Base-by-base conservation (phyloP, 1,140 invertebrate genomes). In the Rhyacophila brunnea region DNA sequence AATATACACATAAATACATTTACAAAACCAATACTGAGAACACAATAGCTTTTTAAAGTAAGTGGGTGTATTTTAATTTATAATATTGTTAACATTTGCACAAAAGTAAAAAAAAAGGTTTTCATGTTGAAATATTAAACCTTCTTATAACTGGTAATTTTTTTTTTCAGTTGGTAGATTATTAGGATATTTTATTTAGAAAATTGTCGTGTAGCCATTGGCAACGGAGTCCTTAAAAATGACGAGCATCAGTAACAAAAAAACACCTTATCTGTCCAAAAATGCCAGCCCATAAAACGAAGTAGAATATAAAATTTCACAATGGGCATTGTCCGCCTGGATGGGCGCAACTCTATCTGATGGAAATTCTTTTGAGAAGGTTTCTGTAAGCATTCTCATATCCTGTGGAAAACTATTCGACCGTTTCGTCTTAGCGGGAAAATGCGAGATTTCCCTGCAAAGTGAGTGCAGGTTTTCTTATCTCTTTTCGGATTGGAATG, bases 271-370 rank as follows among this genome's bases (percentile, higher is more conserved):
- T 57, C 54, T 51, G 5, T 15, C 14, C 9, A 62, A n/a, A 57
- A 46, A 58, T 48, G 19, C 45, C 38, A 11, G 46, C 60, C n/a
- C 40, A 43, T 57, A 62, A 62, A 62, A 62, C 53, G 60, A 47
- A 62, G 56, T 47, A 54, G 60, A 62, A 62, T 57, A 62, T 62
- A 62, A 62, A 61, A 62, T 35, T 62, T 43, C 60, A 62, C 53
- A 62, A 62, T 57, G 60, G 60, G 60, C 60, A 56, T 62, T 62
- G 60, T 62, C 60, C 60, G 60, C 52, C 53, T 18, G 58, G 49
- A 11, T 54, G 50, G 46, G 50, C 51, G 38, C 53, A 38, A 42
- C 51, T 47, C 34, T 40, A 55, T 61, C 58, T 34, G 46, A 61
- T 50, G 46, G 51, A 55, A 55, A 61, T 61, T 61, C 58, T 50